phyloP scores from a whole-genome alignment of 1,140 invertebrate genomes.

The Medauroidea extradentata region DNA sequence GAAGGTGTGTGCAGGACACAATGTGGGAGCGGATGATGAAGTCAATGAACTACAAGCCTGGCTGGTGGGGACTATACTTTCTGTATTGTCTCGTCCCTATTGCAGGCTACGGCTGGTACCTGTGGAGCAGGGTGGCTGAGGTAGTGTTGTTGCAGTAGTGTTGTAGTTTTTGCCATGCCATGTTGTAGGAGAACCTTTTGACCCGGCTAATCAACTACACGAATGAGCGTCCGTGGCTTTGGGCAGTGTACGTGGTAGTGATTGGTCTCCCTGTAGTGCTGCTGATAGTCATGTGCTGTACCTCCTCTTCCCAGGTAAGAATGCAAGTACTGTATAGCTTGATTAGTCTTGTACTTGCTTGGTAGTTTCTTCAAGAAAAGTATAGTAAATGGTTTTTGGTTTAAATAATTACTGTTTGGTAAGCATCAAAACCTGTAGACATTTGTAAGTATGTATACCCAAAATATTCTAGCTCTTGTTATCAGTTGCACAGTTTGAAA shows the following conservation, averaged over 20 bases:
- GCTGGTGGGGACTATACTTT: conserved; percentile 72
- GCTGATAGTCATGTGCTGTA: conserved; percentile 75
- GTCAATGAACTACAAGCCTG: conserved; percentile 69
- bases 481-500: too few species aligned
- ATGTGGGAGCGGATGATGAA: conserved; percentile 67
- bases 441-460: too few species aligned
- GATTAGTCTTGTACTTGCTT: too few species aligned
- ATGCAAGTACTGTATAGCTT: too few species aligned
- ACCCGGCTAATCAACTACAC: conserved; percentile 75
- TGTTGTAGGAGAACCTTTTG: conserved; percentile 72
- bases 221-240: conserved; percentile 87
- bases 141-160: conserved; percentile 40
- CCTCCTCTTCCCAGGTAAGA: conserved; percentile 52
- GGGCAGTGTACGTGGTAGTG: conserved; percentile 78
- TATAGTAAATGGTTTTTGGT: too few species aligned
- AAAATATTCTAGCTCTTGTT: too few species aligned
- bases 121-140: conserved; percentile 60
- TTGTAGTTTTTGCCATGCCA: conserved; percentile 8
- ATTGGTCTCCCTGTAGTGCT: conserved; percentile 73
- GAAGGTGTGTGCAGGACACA: conserved; percentile 52
- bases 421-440: too few species aligned
- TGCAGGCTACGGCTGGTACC: conserved; percentile 62
- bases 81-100: conserved; percentile 70
- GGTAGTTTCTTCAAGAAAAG: too few species aligned
- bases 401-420: too few species aligned